Percentiles rank a stretch among this genome's conserved stretches.
These are phyloP conservation scores for Acridotheres tristis DNA, from an alignment of 2,797 vertebrate species.

Conservation along the genomic window DNA sequence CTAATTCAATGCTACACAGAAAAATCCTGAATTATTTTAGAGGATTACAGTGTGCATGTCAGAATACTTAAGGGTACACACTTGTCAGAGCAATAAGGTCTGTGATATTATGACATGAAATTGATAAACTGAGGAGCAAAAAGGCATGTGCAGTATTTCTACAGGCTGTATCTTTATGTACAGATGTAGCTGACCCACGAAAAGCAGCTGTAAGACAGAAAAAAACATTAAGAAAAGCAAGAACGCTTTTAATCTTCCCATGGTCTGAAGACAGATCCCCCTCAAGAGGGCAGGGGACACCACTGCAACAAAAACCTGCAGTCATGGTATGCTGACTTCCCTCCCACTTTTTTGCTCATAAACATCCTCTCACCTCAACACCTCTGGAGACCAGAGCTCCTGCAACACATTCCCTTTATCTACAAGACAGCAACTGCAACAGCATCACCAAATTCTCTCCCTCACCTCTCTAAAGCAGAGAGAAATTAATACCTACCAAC, in stretches of 20 bases:
- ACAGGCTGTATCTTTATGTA: neutral
- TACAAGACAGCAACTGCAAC: neutral
- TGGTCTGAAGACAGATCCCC: neutral
- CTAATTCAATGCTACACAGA: neutral
- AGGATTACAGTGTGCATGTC: neutral
- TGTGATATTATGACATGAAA: accelerated
- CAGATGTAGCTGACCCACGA: neutral
- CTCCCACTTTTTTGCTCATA: neutral
- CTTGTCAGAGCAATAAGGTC: neutral
- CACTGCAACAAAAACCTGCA: neutral
- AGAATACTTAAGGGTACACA: neutral
- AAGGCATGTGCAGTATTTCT: neutral
- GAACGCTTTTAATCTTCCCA: neutral
- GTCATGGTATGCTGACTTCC: neutral
- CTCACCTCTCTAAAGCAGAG: neutral
- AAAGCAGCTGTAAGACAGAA: neutral
- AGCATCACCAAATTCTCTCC: neutral
- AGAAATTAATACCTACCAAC: neutral
- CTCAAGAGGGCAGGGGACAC: neutral
- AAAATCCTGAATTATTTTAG: neutral
- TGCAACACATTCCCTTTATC: neutral
- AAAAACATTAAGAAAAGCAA: neutral
- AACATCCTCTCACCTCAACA: neutral
- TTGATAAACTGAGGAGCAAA: neutral
- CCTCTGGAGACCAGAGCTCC: neutral